phyloP scores from a whole-genome alignment of 1,140 invertebrate genomes.

The Calosoma granatense region DNA sequence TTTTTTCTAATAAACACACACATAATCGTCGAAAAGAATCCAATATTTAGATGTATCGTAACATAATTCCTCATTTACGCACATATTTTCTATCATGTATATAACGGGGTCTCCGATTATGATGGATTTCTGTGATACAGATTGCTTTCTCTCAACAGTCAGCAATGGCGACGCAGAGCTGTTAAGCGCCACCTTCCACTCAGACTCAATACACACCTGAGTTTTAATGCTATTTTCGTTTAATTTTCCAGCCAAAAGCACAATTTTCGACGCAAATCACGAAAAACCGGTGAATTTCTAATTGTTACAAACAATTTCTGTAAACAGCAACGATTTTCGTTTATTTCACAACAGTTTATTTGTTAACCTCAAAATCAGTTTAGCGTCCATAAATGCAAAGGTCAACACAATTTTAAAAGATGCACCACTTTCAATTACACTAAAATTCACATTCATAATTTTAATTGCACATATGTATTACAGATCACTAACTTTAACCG shows the following conservation, averaged over 20 bases:
- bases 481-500: not conserved
- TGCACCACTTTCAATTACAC: not conserved
- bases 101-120: not conserved
- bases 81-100: not conserved
- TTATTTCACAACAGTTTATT: constrained; percentile 9
- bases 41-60: not conserved
- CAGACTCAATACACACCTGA: no score
- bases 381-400: constrained; percentile 1
- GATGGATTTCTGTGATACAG: constrained; percentile 1
- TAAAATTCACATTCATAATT: not conserved
- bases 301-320: not conserved
- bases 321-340: not conserved
- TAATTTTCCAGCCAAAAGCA: not conserved
- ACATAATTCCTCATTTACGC: constrained; percentile 2
- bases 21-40: not conserved
- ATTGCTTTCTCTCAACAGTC: not conserved
- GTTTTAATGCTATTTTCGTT: not conserved
- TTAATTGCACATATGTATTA: not conserved
- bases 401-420: not conserved
- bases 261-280: not conserved
- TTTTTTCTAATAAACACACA: not conserved
- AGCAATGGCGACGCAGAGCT: not conserved
- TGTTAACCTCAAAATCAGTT: constrained; percentile 9
- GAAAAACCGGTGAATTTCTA: not conserved
- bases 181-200: not conserved